These are phyloP conservation scores for Rhagium mordax DNA, from an alignment of 2,888 invertebrate species.

Conservation along the genomic window DNA sequence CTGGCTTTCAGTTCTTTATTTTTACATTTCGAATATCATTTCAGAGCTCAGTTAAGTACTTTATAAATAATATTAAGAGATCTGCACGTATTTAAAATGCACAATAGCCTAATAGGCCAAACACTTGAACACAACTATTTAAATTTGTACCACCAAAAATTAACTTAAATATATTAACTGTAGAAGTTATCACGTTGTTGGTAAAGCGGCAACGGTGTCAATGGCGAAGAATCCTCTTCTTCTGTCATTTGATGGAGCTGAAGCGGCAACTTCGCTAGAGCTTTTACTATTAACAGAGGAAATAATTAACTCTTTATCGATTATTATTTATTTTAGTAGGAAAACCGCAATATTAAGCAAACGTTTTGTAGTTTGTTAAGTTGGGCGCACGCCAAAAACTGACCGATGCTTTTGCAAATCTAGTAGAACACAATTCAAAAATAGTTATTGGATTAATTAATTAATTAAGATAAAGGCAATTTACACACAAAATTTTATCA, in stretches of 20 bases:
- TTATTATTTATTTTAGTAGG: not conserved
- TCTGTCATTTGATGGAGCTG: constrained; percentile 74
- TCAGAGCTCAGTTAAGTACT: constrained; percentile 13
- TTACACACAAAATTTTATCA: not conserved
- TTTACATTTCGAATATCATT: constrained; percentile 48
- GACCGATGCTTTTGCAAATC: not conserved
- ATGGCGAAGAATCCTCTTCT: constrained; percentile 83
- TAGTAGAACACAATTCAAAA: not conserved
- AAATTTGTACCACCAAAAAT: constrained; percentile 62
- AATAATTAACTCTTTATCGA: not conserved
- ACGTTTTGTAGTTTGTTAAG: not conserved
- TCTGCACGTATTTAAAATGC: constrained; percentile 52
- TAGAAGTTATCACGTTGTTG: constrained; percentile 91
- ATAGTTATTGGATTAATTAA: not conserved
- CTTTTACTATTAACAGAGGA: constrained; percentile 73
- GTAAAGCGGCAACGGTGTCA: constrained; percentile 85
- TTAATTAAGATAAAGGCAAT: too few species aligned
- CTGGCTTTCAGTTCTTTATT: constrained; percentile 64
- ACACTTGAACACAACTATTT: constrained; percentile 62
- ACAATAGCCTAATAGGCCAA: constrained; percentile 59
- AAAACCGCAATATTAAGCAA: too few species aligned
- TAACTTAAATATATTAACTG: constrained; percentile 60
- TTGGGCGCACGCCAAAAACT: not conserved
- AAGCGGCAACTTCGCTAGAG: constrained; percentile 81
- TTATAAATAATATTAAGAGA: constrained; percentile 24